phyloP scores from a whole-genome alignment of 1,140 invertebrate species.

The Lepidurus apus region DNA sequence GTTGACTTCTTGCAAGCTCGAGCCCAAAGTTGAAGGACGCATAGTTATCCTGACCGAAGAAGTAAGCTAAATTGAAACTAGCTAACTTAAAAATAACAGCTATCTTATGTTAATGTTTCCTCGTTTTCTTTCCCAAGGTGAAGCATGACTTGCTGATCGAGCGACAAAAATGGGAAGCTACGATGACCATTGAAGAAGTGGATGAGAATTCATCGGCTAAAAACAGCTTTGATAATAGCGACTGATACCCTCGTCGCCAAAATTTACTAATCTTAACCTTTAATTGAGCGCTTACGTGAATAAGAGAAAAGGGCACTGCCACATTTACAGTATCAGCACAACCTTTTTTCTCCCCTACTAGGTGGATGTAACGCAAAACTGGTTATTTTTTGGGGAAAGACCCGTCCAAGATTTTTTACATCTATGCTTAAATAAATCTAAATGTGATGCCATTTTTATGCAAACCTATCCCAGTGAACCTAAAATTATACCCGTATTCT shows the following conservation, averaged over 20 bases:
- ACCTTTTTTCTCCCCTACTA: background rate
- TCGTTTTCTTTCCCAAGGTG: background rate
- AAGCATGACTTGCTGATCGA: background rate
- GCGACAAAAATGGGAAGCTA: slow-evolving; percentile 8
- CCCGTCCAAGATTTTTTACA: background rate
- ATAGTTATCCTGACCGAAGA: slow-evolving; percentile 66
- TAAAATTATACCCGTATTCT: background rate
- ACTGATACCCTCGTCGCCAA: background rate
- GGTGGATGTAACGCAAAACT: background rate
- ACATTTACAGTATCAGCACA: background rate
- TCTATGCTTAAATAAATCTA: background rate
- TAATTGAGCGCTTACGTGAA: background rate
- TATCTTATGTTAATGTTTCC: background rate
- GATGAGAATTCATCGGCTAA: background rate
- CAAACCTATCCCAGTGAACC: background rate
- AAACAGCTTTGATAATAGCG: background rate
- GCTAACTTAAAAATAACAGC: background rate
- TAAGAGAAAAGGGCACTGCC: background rate
- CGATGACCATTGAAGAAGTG: slow-evolving; percentile 2
- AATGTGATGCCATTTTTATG: slow-evolving; percentile 16
- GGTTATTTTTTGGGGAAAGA: background rate
- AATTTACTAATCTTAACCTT: background rate
- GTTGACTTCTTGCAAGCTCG: slow-evolving; percentile 65
- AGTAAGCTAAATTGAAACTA: slow-evolving; percentile 44
- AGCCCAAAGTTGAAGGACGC: slow-evolving; percentile 66